Evolutionary conservation across 2,888 invertebrate genomes (phyloP).

Genomic region (Torymus tubicola): DNA sequence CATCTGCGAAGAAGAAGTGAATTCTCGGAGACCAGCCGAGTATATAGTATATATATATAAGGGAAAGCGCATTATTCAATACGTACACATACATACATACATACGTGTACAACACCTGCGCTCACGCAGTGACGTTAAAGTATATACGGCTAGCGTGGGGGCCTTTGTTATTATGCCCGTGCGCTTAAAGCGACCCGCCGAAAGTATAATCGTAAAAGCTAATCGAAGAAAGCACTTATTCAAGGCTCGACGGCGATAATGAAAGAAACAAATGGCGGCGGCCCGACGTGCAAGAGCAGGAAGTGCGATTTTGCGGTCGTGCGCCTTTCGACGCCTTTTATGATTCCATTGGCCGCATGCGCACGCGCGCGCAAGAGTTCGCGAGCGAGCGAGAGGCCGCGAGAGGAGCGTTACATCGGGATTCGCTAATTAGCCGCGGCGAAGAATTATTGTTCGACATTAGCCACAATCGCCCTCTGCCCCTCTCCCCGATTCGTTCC

Average conservation of each 20-base stretch:
- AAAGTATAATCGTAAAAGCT: constrained; percentile 46
- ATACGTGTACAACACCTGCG: constrained; percentile 17
- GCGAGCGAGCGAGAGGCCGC: not conserved
- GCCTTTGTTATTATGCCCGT: constrained; percentile 35
- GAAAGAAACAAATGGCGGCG: constrained; percentile 56
- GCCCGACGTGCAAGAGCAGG: constrained; percentile 35
- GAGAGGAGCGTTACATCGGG: constrained; percentile 50
- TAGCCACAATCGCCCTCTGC: constrained; percentile 58
- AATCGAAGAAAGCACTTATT: constrained; percentile 58
- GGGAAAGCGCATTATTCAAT: constrained; percentile 36
- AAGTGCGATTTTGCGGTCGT: constrained; percentile 54
- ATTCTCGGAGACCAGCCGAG: not conserved
- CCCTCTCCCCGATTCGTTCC: constrained; percentile 8
- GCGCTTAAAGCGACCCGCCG: constrained; percentile 20
- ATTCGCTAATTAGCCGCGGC: constrained; percentile 62
- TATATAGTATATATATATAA: too few species aligned
- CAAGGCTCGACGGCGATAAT: constrained; percentile 55
- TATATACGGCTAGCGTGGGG: not conserved
- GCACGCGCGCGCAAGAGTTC: too few species aligned
- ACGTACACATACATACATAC: not conserved
- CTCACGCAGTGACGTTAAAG: not conserved
- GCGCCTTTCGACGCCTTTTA: constrained; percentile 56
- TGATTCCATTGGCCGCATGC: constrained; percentile 53
- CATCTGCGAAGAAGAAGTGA: constrained; percentile 42
- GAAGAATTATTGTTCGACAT: constrained; percentile 63